Base-by-base conservation (phyloP, 2,797 vertebrate species). In the Caiman crocodilus region DNA sequence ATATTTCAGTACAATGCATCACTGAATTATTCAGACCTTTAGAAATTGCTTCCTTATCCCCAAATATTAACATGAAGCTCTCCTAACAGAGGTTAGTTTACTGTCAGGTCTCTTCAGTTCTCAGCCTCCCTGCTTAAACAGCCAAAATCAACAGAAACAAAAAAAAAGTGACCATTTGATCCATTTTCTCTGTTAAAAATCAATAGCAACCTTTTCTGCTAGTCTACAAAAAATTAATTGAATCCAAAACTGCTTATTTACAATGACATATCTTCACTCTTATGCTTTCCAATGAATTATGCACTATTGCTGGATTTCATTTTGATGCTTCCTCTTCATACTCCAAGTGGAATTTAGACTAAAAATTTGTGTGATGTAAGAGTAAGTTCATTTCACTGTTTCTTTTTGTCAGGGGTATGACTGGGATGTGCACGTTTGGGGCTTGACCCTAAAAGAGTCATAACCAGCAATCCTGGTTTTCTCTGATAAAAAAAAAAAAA, bases 301-400 rank as follows among this genome's bases (percentile, higher is more conserved):
- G 2, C 71, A 58, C 64, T 18, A 60, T 73, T n/a, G 85, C 18
- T 28, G 64, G 4, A 56, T 80, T 84, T 23, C 71, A 20, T 74
- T 25, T 4, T 4, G 58, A 17, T 2, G 14, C 42, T 30, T 75
- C 7, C 60, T 13, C n/a, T 50, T 50, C 23, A 69, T 0, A 14
- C 35, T 59, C 57, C 65, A 57, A 79, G 57, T 58, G 7, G 4
- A 64, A 32, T 18, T 30, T 35, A 14, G 18, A n/a, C 5, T 12
- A 76, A 57, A 67, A 20, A 67, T 15, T 50, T 32, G 61, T 0
- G 0, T 0, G 0, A 26, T 57, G n/a, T 25, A 12, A 32, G 78
- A 50, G 35, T 35, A 35, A 35, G 35, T 35, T 35, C 5, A 35
- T 35, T 35, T 35, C 35, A 35, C 35, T 35, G 35, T 35, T 35